Evolutionary conservation across 2,888 invertebrate species (phyloP).

Genomic region (Anoplius nigerrimus): DNA sequence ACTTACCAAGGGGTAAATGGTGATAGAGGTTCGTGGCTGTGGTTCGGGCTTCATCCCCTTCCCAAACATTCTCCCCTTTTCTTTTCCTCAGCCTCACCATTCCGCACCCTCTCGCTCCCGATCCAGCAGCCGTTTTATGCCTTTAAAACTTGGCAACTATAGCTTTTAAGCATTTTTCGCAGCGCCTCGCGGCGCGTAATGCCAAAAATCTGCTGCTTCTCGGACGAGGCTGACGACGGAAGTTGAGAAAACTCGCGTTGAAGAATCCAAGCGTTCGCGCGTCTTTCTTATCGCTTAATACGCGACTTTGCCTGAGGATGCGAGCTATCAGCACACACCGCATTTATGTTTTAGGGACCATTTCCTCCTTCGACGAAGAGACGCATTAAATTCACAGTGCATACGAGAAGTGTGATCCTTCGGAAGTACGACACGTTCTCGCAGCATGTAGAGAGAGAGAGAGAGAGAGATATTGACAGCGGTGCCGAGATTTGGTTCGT

Average conservation of each 20-base stretch:
- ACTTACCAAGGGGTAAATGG: slow-evolving; percentile 58
- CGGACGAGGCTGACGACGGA: slow-evolving; percentile 12
- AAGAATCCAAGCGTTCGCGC: not conserved
- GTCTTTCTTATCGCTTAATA: no score
- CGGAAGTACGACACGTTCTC: not conserved
- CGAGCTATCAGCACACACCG: no score
- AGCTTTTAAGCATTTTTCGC: slow-evolving; percentile 54
- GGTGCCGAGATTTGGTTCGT: not conserved
- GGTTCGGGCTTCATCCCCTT: not conserved
- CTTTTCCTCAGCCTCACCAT: not conserved
- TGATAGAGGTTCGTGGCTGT: slow-evolving; percentile 28
- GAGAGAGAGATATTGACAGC: no score
- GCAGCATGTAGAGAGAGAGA: not conserved
- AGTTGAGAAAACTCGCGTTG: slow-evolving; percentile 6
- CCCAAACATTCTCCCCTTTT: no score
- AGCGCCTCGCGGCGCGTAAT: slow-evolving; percentile 6
- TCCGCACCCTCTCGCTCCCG: not conserved
- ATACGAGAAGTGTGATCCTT: no score
- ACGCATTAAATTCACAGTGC: no score
- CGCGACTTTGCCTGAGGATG: no score
- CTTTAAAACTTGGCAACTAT: slow-evolving; percentile 56
- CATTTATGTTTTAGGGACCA: no score
- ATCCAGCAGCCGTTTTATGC: slow-evolving; percentile 34
- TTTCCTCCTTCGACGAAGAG: no score
- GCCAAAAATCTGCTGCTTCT: slow-evolving; percentile 34